Conservation (phyloP, 2,797 vertebrate species). For the Premnoplex brunnescens region DNA sequence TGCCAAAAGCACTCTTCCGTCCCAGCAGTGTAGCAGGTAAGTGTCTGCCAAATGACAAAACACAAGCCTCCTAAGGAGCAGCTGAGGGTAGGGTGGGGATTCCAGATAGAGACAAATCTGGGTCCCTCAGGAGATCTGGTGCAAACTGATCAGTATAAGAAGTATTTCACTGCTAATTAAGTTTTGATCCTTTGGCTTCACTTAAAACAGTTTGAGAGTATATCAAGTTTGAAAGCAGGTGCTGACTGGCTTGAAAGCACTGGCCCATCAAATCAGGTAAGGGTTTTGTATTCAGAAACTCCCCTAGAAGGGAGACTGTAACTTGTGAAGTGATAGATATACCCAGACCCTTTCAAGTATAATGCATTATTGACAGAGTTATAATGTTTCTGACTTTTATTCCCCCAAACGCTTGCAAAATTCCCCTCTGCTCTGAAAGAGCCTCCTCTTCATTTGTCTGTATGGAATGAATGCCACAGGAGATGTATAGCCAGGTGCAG, state of each 20-base stretch:
- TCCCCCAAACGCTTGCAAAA: background rate
- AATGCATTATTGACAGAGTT: conserved; percentile 44
- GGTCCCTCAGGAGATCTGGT: conserved; percentile 74
- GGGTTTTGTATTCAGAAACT: conserved; percentile 50
- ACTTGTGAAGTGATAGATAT: conserved; percentile 36
- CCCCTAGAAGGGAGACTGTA: conserved; percentile 49
- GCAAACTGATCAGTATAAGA: conserved; percentile 70
- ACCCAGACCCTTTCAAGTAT: conserved; percentile 43
- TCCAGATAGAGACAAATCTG: conserved; percentile 76
- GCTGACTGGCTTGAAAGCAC: conserved; percentile 80
- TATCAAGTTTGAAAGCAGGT: conserved; percentile 87
- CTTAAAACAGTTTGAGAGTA: conserved; percentile 83
- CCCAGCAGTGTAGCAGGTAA: background rate
- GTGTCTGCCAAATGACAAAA: conserved; percentile 63
- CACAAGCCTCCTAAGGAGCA: conserved; percentile 57
- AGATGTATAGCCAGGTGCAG: conserved; percentile 19
- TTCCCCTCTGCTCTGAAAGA: background rate
- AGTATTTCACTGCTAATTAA: conserved; percentile 86
- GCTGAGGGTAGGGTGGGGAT: conserved; percentile 64
- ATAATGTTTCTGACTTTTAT: background rate
- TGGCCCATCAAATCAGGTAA: conserved; percentile 71
- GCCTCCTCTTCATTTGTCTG: background rate
- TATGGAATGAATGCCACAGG: conserved; percentile 1
- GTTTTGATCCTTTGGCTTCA: conserved; percentile 87
- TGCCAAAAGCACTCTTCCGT: conserved; percentile 31